Conservation (phyloP, 2,113 vertebrate genomes). For the Chaenocephalus aceratus region DNA sequence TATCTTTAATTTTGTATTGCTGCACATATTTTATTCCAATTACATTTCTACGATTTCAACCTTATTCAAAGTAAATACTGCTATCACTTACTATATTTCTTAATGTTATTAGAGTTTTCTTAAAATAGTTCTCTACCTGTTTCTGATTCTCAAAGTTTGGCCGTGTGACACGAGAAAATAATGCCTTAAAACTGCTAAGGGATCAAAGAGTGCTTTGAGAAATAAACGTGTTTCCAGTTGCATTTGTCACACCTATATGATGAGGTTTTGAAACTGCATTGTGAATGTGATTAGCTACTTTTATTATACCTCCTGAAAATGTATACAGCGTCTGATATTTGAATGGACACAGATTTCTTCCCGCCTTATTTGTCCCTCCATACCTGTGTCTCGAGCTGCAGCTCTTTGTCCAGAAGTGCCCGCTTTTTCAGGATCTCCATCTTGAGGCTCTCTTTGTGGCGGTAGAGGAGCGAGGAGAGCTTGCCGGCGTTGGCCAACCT, state of each 20-base stretch:
- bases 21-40: no score
- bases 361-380: neutral
- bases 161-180: no score
- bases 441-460: constrained; percentile 97
- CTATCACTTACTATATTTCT: no score
- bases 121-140: no score
- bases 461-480: constrained; percentile 95
- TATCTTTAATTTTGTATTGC: no score
- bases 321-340: neutral
- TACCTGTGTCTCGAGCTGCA: constrained; percentile 97
- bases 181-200: no score
- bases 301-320: neutral
- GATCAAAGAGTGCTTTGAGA: neutral
- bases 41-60: no score
- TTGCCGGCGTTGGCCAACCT: constrained; percentile 95
- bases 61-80: no score
- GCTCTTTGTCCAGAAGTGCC: constrained; percentile 95
- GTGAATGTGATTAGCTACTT: neutral
- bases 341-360: neutral
- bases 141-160: no score
- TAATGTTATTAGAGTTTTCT: no score
- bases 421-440: constrained; percentile 97
- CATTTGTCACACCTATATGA: neutral
- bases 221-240: neutral
- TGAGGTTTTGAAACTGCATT: neutral